These are phyloP conservation scores for Tiliqua scincoides DNA, from an alignment of 2,113 vertebrate species.

Conservation along the genomic window DNA sequence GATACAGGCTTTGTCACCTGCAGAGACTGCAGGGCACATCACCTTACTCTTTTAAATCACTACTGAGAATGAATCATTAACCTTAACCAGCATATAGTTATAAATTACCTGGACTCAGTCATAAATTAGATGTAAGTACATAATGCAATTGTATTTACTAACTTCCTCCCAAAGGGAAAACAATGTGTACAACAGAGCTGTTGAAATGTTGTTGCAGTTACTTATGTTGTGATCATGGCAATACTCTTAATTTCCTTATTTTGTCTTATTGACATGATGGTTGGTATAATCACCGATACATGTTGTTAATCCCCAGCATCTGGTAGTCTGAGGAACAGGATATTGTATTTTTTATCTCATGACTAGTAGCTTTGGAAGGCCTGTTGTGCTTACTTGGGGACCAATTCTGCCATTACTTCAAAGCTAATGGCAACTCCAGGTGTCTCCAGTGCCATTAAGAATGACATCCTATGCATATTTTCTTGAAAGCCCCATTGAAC, in stretches of 20 bases:
- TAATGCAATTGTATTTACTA: background rate
- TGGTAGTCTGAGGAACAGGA: background rate
- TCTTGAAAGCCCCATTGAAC: no score
- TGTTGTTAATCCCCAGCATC: background rate
- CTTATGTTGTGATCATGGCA: background rate
- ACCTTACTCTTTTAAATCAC: background rate
- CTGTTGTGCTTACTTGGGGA: constrained; percentile 1
- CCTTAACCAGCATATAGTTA: background rate
- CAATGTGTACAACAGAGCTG: background rate
- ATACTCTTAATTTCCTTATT: background rate
- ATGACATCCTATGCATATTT: no score
- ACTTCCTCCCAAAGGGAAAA: background rate
- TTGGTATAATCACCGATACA: background rate
- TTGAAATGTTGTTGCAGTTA: background rate
- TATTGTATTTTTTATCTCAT: background rate
- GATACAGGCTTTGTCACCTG: background rate
- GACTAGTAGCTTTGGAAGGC: background rate
- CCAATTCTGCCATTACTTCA: constrained; percentile 27
- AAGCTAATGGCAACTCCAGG: constrained; percentile 1
- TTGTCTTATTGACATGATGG: background rate
- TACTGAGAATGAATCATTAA: background rate
- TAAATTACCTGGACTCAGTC: background rate
- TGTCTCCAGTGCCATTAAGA: background rate
- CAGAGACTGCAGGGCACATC: background rate
- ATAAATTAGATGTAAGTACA: background rate